A percentile compares a stretch with the other conserved stretches of the same genome.
Evolutionary conservation across 1,140 invertebrate genomes (phyloP).

Genomic region (Diachasma alloeum): DNA sequence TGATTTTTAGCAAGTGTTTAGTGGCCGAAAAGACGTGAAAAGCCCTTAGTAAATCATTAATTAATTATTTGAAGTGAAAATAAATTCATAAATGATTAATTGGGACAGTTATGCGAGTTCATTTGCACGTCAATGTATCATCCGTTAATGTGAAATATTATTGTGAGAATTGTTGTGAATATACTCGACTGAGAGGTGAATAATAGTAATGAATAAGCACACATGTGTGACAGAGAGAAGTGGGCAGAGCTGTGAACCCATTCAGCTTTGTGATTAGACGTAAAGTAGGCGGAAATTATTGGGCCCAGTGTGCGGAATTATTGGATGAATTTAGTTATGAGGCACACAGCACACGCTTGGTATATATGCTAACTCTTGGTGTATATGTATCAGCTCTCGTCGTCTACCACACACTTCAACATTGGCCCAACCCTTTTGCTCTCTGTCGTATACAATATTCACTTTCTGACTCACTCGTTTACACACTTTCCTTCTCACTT

Average conservation of each 20-base stretch:
- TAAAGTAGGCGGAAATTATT: conserved; percentile 34
- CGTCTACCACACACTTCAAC: conserved; percentile 28
- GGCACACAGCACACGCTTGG: conserved; percentile 54
- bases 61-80: too few relatives aligned
- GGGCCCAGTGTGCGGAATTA: conserved; percentile 29
- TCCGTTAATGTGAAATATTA: neutral
- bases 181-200: neutral
- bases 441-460: conserved; percentile 13
- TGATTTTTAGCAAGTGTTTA: too few relatives aligned
- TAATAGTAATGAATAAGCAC: neutral
- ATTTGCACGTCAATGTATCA: neutral
- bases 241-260: neutral
- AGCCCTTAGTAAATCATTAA: too few relatives aligned
- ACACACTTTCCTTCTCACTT: conserved; percentile 1
- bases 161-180: neutral
- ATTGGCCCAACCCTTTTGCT: conserved; percentile 38
- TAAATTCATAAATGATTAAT: neutral
- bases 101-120: neutral
- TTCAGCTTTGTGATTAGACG: conserved; percentile 24
- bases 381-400: neutral
- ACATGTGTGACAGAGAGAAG: neutral
- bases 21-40: too few relatives aligned
- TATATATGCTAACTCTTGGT: conserved; percentile 40
- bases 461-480: conserved; percentile 8
- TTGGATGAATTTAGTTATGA: conserved; percentile 56